Evolutionary conservation across 1,140 invertebrate genomes (phyloP), one percentile per base, ranked within the genome.

Genomic region (Tigriopus japonicus): DNA sequence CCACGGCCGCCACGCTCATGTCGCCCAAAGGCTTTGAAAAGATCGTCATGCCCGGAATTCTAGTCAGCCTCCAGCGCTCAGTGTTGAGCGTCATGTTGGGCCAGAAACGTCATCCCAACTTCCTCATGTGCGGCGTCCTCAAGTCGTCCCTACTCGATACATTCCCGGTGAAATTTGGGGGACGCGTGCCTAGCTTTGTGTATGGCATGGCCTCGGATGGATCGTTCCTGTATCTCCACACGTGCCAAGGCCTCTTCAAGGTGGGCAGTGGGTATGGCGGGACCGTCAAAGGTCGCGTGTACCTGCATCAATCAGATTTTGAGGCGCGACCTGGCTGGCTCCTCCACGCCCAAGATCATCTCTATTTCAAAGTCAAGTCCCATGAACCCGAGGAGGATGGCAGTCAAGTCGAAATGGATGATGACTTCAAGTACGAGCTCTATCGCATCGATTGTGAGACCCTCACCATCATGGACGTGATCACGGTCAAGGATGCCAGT

Each of bases 251-350:
- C 9, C 74, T 93, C 52, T 76, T 86, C 40, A 94, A 95, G 76
- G 81, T 97, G 65, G 91, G 91, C 7, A 88, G 88, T 64, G 91
- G 92, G 17, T 93, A 89, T 73, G 83, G 84, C 42, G 86, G 84
- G 64, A 91, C 90, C 12, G 79, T 90, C 62, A 86, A 84, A 74
- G 88, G 87, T 28, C 84, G 87, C 70, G 73, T 92, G 42, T 90
- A 91, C 70, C 71, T 79, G 62, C 80, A 82, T 66, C 86, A 86
- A 70, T 76, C 81, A 45, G 82, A 88, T 70, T 85, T 87, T 70
- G 86, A 85, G 71, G 77, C 80, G 21, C 68, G 68, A 56, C 76
- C 80, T 67, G 85, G 85, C 55, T 90, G 85, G 84, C 74, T 94
- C 55, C 86, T 87, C 21, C 87, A 79, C 77, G 86, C 85, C 69